phyloP scores from a whole-genome alignment of 2,797 vertebrate genomes.

The Microhierax caerulescens region DNA sequence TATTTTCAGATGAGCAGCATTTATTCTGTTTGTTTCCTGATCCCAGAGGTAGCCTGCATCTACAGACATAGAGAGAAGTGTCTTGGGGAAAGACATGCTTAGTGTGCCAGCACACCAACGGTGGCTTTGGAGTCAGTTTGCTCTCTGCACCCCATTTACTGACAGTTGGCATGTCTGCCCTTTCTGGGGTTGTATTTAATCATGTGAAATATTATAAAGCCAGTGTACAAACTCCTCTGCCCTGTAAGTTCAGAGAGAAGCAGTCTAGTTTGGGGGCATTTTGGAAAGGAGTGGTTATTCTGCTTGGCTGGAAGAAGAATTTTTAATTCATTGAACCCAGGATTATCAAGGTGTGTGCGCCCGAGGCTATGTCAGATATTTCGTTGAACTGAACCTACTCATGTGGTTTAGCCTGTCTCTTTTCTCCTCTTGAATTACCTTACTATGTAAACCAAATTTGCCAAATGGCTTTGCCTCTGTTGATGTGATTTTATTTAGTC shows the following conservation, averaged over 20 bases:
- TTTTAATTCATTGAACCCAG: not conserved
- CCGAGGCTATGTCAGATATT: not conserved
- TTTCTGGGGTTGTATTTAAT: not conserved
- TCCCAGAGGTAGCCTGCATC: not conserved
- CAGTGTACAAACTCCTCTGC: not conserved
- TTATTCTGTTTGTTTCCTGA: not conserved
- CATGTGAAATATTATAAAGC: not conserved
- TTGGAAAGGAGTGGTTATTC: not conserved
- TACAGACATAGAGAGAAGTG: not conserved
- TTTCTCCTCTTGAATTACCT: not conserved
- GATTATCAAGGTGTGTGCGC: not conserved
- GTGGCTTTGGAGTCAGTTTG: not conserved
- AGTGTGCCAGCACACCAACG: not conserved
- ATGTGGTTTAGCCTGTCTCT: not conserved
- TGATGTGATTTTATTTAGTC: not conserved
- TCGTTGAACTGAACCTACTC: not conserved
- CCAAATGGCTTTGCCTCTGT: not conserved
- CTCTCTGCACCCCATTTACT: not conserved
- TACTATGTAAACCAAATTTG: not conserved
- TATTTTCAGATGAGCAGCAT: not conserved
- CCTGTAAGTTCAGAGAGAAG: not conserved
- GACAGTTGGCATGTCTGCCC: accelerated
- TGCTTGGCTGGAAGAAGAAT: not conserved
- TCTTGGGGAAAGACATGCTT: not conserved
- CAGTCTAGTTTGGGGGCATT: not conserved